Evolutionary conservation across 1,140 invertebrate species (phyloP).

Genomic region (Telenomus remus): DNA sequence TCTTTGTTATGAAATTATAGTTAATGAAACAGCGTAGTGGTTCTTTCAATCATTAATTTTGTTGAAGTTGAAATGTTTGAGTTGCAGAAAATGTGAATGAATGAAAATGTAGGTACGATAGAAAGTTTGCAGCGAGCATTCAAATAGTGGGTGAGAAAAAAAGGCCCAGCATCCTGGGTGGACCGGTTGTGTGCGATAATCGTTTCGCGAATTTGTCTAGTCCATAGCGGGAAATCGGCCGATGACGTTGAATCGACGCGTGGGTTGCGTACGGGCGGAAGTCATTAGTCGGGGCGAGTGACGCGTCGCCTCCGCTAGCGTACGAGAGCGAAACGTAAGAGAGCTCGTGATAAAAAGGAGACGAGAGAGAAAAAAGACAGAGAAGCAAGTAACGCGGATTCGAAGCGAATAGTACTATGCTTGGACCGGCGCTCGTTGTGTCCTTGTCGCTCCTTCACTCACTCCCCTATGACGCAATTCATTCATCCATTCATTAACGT

Average conservation of each 20-base stretch:
- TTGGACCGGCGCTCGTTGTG: slow-evolving; percentile 11
- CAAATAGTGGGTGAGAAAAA: neutral
- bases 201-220: slow-evolving; percentile 7
- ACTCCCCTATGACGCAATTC: slow-evolving; percentile 51
- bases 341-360: neutral
- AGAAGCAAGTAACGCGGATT: slow-evolving; percentile 14
- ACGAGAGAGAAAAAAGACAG: neutral
- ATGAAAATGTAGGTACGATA: too few relatives aligned
- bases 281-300: slow-evolving; percentile 43
- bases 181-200: neutral
- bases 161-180: too few relatives aligned
- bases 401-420: neutral
- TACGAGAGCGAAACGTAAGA: slow-evolving; percentile 21
- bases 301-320: slow-evolving; percentile 27
- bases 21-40: too few relatives aligned
- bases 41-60: too few relatives aligned
- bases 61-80: too few relatives aligned
- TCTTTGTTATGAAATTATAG: too few relatives aligned
- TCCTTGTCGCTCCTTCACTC: slow-evolving; percentile 15
- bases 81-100: neutral
- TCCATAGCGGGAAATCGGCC: slow-evolving; percentile 7
- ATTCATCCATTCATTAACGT: slow-evolving; percentile 59
- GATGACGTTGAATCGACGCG: slow-evolving; percentile 26
- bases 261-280: slow-evolving; percentile 37
- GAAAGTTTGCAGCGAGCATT: too few relatives aligned